phyloP scores from a whole-genome alignment of 2,113 vertebrate species.

The Salminus brasiliensis region DNA sequence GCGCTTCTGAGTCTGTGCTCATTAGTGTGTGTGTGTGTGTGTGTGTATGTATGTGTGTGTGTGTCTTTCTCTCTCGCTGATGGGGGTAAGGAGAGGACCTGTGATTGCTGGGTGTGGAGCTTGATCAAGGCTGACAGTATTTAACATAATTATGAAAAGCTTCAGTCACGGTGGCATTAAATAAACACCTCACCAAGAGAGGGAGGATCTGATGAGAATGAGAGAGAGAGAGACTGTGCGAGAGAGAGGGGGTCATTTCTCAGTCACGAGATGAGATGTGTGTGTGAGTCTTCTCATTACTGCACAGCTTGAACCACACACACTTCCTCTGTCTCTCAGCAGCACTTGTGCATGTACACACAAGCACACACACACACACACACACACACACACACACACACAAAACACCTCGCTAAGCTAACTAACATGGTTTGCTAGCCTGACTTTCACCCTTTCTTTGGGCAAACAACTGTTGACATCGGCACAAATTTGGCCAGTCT shows the following conservation, averaged over 20 bases:
- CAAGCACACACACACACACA: slow-evolving; percentile 34
- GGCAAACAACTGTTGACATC: slow-evolving; percentile 12
- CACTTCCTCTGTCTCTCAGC: slow-evolving; percentile 51
- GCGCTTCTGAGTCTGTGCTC: slow-evolving; percentile 57
- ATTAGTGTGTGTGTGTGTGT: slow-evolving; percentile 46
- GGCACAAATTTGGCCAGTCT: too few relatives aligned
- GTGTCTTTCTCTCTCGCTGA: slow-evolving; percentile 21
- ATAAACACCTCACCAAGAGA: slow-evolving; percentile 60
- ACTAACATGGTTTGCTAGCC: slow-evolving; percentile 4
- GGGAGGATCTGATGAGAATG: slow-evolving; percentile 49
- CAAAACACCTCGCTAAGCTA: not conserved
- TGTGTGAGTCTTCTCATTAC: slow-evolving; percentile 57
- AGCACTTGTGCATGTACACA: slow-evolving; percentile 25
- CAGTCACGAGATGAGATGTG: slow-evolving; percentile 54
- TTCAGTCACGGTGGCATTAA: slow-evolving; percentile 62
- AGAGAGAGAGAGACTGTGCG: slow-evolving; percentile 19
- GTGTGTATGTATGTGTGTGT: slow-evolving; percentile 21
- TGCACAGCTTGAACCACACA: slow-evolving; percentile 50
- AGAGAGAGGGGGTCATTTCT: slow-evolving; percentile 49
- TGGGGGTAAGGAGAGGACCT: slow-evolving; percentile 53
- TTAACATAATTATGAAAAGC: slow-evolving; percentile 65
- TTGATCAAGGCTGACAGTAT: slow-evolving; percentile 59
- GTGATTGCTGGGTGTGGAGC: slow-evolving; percentile 56
- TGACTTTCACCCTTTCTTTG: slow-evolving; percentile 17
- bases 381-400: slow-evolving; percentile 8